Evolutionary conservation across 1,140 invertebrate genomes (phyloP).

Genomic region (Calosoma granatense): DNA sequence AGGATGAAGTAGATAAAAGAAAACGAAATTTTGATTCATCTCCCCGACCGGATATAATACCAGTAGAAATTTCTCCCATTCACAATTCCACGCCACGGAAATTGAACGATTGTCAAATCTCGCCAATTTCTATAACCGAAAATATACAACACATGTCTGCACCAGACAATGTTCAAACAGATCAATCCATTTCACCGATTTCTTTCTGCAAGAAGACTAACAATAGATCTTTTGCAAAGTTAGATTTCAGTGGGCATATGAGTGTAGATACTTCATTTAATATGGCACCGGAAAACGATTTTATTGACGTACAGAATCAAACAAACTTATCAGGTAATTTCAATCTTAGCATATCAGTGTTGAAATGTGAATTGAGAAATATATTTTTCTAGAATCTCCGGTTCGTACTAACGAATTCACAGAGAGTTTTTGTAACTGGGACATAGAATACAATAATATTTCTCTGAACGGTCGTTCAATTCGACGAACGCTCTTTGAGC

Average conservation of each 20-base stretch:
- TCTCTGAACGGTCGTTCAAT: slow-evolving; percentile 18
- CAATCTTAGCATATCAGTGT: neutral
- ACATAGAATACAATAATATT: slow-evolving; percentile 29
- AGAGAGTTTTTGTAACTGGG: slow-evolving; percentile 23
- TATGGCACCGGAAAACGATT: neutral
- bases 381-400: neutral
- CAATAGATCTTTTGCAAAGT: neutral
- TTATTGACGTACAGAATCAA: neutral
- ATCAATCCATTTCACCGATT: neutral
- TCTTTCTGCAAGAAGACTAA: neutral
- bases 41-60: neutral
- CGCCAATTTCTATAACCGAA: neutral
- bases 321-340: neutral
- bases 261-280: neutral
- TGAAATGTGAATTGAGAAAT: neutral
- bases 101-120: neutral
- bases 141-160: neutral
- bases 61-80: neutral
- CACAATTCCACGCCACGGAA: neutral
- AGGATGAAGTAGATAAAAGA: neutral
- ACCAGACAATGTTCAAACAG: neutral
- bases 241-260: neutral
- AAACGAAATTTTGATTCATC: neutral
- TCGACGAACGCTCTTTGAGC: neutral
- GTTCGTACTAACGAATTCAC: neutral